These are phyloP conservation scores for Falco biarmicus DNA, from an alignment of 2,797 vertebrate species.

Conservation along the genomic window DNA sequence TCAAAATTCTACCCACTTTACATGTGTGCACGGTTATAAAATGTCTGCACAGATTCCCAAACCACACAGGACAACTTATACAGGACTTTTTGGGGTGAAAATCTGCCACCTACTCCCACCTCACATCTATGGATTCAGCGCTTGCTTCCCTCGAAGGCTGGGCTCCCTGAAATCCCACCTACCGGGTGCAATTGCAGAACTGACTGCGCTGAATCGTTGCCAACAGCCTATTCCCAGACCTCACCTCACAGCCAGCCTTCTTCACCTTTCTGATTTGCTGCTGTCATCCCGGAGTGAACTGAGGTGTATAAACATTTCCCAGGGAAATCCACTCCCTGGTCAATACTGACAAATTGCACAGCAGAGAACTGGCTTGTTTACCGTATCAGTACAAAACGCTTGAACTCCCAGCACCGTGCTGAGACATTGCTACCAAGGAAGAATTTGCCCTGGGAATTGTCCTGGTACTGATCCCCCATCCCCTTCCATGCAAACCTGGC, in stretches of 20 bases:
- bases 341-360: not conserved
- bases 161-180: accelerated
- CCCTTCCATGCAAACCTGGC: not conserved
- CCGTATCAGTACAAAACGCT: not conserved
- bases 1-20: not conserved
- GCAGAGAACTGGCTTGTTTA: not conserved
- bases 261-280: not conserved
- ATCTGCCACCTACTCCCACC: not conserved
- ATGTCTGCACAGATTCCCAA: not conserved
- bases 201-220: not conserved
- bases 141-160: not conserved
- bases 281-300: constrained; percentile 8
- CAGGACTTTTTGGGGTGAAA: not conserved
- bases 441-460: not conserved
- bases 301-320: not conserved
- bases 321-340: not conserved
- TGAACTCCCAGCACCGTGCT: not conserved
- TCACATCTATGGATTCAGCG: not conserved
- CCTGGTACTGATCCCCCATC: not conserved
- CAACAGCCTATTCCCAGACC: not conserved
- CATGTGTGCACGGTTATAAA: not conserved
- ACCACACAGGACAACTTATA: accelerated
- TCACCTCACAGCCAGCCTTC: not conserved
- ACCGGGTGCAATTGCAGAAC: not conserved
- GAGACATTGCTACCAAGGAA: not conserved